Evolutionary conservation across 2,797 vertebrate species (phyloP), one percentile per base, ranked within the genome.

Genomic region (Malacoraja senta): DNA sequence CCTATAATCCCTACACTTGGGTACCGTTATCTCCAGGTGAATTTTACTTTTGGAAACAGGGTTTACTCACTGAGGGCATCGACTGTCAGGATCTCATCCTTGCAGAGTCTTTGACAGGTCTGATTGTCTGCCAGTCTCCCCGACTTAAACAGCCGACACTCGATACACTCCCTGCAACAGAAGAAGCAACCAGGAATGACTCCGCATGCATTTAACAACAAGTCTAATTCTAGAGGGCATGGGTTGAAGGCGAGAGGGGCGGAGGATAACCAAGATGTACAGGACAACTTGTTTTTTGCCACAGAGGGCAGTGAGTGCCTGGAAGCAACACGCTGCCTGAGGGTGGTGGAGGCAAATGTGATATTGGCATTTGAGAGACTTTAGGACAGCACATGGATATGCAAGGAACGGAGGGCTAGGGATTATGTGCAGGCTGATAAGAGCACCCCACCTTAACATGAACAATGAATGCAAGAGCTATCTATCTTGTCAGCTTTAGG

Each of bases 101-200:
- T 97, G 95, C 97, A 97, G 94, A 95, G 96, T 96, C 96, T 95
- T 96, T 98, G 98, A 95, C 99, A 99, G 93, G 98, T 99, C 95
- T 98, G 97, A 96, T 99, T 99, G 96, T 98, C 98, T 68, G 97
- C 97, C 24, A 98, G 96, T 91, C 96, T 97, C 71, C 98, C 97
- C 0, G 97, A 97, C 96, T 97, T 97, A 96, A 98, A 98, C 78
- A 99, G 96, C 76, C 97, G 96, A 95, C 99, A 99, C 94, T 99
- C 99, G 0, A 99, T 98, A 63, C 99, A 99, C 71, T 99, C 98
- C 96, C 99, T 99, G 95, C 81, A 95, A 94, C 91, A 94, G 94
- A 94, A 81, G 94, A 2, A 53, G 26, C n/a, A 35, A 92, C 90
- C 74, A 15, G 29, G 10, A 53, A 53, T 53, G 35, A 68, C 35